Conservation (phyloP, 2,113 vertebrate genomes). For the Gracilinanus agilis region DNA sequence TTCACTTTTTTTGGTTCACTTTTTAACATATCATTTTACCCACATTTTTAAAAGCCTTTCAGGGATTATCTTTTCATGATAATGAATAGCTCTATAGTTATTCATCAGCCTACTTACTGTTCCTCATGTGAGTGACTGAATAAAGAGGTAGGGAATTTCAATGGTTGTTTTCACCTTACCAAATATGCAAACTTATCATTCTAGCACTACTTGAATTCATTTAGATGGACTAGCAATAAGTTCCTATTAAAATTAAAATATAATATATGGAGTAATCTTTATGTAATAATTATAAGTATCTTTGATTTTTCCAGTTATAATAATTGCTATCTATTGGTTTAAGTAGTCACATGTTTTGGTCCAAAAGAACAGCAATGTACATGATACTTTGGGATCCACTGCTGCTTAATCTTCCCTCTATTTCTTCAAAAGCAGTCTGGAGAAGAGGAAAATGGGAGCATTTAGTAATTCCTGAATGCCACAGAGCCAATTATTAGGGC, state of each 20-base stretch:
- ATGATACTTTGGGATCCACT: slow-evolving; percentile 1
- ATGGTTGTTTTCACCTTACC: neutral
- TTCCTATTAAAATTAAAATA: neutral
- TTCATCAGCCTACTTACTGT: neutral
- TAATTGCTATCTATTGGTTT: neutral
- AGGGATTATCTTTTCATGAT: neutral
- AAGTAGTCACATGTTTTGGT: neutral
- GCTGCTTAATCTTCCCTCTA: neutral
- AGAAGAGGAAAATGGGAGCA: neutral
- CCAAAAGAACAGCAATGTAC: slow-evolving; percentile 3
- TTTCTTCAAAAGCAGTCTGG: slow-evolving; percentile 2
- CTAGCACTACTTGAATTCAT: neutral
- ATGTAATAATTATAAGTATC: neutral
- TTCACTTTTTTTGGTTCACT: neutral
- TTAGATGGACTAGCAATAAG: neutral
- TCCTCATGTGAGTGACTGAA: neutral
- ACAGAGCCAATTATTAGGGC: neutral
- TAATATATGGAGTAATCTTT: neutral
- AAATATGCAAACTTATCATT: neutral
- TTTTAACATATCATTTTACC: neutral
- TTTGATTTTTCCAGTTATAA: neutral
- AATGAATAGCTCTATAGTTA: neutral
- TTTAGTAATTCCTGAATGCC: slow-evolving; percentile 1
- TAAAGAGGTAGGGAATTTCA: neutral
- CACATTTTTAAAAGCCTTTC: neutral